Base-by-base conservation (phyloP, 1,140 invertebrate genomes). In the Chrysopa pallens region DNA sequence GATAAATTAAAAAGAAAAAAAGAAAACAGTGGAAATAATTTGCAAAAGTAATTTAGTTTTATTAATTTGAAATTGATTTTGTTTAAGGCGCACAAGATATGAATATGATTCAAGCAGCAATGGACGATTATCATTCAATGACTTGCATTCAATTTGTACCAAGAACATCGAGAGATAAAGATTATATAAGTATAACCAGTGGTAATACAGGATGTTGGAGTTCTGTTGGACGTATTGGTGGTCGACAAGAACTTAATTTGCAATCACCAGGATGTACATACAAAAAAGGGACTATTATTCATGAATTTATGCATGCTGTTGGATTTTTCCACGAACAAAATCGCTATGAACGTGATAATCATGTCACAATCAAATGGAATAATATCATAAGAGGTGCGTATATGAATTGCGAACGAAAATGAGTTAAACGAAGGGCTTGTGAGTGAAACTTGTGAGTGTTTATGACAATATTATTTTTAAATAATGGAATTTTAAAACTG, bases 241-340 rank as follows among this genome's bases (percentile, higher is more conserved):
- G 72, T 11, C 60, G 57, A 40, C 80, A 84, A 55, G 74, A 80
- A 47, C 66, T 84, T 0, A 84, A 84, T 56, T 63, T 84, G 4
- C 78, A 85, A 53, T 61, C 64, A 0, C 78, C 80, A 1, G 80
- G 79, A 2, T 90, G 86, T 52, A 62, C 85, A 0, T 61, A 65
- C 1, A 77, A 77, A 46, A 75, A 79, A 35, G 78, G 81, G 5
- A 84, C 81, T 0, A 67, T 81, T 12, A 62, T 83, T 28, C 87
- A 92, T 50, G 87, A 93, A 57, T 58, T 92, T 46, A 79, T 89
- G 68, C 87, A 93, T 49, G 78, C 81, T 0, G 52, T 83, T 14
- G 88, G 88, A 1, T 90, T 91, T 58, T 69, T 83, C 53, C 88
- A 93, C 56, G 87, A 91, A 53, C 87, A 91, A 55, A 87, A 78